Evolutionary conservation across 2,113 vertebrate genomes (phyloP).

Genomic region (Calcarius ornatus): DNA sequence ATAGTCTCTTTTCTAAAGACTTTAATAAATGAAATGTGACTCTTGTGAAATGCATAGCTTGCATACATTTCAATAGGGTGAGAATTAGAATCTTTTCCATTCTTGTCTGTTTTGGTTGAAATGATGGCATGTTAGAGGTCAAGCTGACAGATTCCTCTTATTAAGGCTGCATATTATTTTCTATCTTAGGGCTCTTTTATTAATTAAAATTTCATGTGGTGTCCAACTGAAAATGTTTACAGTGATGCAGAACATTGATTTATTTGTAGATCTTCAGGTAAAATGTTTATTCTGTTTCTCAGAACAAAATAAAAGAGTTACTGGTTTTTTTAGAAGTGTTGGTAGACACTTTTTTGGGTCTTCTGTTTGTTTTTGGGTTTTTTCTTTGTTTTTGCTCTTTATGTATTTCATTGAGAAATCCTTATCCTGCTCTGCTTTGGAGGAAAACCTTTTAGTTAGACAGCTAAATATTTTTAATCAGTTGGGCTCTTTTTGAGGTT

Average conservation of each 20-base stretch:
- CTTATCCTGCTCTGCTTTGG: not conserved
- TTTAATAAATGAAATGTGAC: not conserved
- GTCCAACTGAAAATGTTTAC: not conserved
- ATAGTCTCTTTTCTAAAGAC: not conserved
- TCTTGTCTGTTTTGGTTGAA: not conserved
- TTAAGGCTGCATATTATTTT: not conserved
- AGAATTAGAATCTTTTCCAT: not conserved
- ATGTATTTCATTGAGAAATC: not conserved
- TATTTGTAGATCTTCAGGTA: not conserved
- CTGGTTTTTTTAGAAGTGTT: not conserved
- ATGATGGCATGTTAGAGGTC: not conserved
- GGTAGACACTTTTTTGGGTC: too few species aligned
- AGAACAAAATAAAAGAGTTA: not conserved
- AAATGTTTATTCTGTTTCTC: not conserved
- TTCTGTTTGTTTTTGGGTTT: too few species aligned
- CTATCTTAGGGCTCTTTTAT: not conserved
- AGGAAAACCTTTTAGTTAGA: not conserved
- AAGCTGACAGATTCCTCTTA: not conserved
- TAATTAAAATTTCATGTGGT: not conserved
- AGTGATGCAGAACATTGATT: not conserved
- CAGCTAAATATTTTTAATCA: not conserved
- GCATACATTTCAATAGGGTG: not conserved
- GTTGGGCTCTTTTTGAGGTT: accelerated
- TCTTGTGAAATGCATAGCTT: not conserved
- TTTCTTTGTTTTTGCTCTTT: not conserved